phyloP scores from a whole-genome alignment of 2,888 invertebrate genomes.

The Ochlodes sylvanus region DNA sequence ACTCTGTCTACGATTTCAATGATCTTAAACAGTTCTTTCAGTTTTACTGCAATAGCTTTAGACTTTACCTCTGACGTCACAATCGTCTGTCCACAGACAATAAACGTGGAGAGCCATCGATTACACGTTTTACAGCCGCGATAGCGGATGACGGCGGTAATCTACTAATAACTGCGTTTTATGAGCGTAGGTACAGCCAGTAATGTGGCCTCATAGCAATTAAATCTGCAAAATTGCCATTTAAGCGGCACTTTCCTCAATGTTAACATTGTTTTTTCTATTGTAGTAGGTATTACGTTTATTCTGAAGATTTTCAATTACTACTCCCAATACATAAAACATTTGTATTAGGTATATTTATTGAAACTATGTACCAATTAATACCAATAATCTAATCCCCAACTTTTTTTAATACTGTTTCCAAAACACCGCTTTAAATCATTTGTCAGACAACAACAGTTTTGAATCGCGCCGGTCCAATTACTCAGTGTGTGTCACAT shows the following conservation, averaged over 20 bases:
- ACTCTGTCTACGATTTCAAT: too few relatives aligned
- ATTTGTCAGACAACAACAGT: slow-evolving; percentile 25
- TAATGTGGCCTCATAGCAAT: slow-evolving; percentile 29
- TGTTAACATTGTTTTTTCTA: too few relatives aligned
- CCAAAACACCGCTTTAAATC: not conserved
- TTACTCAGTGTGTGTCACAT: slow-evolving; percentile 21
- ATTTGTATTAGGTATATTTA: too few relatives aligned
- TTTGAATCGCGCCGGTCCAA: slow-evolving; percentile 19
- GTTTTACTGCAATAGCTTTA: not conserved
- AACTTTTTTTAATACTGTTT: too few relatives aligned
- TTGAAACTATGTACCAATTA: too few relatives aligned
- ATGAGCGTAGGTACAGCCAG: slow-evolving; percentile 45
- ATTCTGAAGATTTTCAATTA: too few relatives aligned
- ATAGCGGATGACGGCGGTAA: slow-evolving; percentile 76
- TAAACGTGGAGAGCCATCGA: slow-evolving; percentile 72
- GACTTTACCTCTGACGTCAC: slow-evolving; percentile 48
- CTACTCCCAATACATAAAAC: too few relatives aligned
- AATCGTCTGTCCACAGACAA: slow-evolving; percentile 59
- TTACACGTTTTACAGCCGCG: slow-evolving; percentile 76
- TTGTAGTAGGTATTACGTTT: not conserved
- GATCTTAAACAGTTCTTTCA: too few relatives aligned
- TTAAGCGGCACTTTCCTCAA: slow-evolving; percentile 13
- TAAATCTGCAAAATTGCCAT: slow-evolving; percentile 16
- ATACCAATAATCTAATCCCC: too few relatives aligned
- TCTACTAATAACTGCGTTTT: slow-evolving; percentile 67